phyloP scores from a whole-genome alignment of 1,140 invertebrate species.

The Pseudomyrmex cubaensis region DNA sequence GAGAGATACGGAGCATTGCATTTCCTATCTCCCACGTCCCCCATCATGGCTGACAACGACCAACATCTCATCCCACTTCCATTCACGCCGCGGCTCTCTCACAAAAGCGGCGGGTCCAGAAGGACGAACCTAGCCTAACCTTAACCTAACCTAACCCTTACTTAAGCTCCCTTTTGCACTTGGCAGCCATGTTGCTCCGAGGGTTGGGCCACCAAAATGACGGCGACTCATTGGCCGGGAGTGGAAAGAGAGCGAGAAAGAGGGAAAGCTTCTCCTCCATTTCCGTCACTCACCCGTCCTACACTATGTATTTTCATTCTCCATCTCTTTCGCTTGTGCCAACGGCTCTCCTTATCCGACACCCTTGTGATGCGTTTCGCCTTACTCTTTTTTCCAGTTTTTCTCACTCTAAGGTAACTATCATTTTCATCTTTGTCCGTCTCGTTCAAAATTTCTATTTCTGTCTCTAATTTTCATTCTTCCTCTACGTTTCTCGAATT shows the following conservation, averaged over 20 bases:
- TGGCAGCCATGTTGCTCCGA: slow-evolving; percentile 83
- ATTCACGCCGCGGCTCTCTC: slow-evolving; percentile 35
- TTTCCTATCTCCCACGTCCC: slow-evolving; percentile 78
- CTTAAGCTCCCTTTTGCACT: slow-evolving; percentile 81
- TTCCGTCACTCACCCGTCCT: slow-evolving; percentile 30
- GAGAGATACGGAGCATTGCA: slow-evolving; percentile 72
- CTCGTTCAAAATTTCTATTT: slow-evolving; percentile 57
- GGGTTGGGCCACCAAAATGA: slow-evolving; percentile 84
- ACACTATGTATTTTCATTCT: slow-evolving; percentile 36
- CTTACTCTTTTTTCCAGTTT: neutral
- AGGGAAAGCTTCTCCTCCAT: slow-evolving; percentile 23
- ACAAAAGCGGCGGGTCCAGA: slow-evolving; percentile 72
- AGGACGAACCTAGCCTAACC: slow-evolving; percentile 77
- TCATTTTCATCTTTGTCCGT: slow-evolving; percentile 14
- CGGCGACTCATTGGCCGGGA: slow-evolving; percentile 82
- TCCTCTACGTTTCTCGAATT: slow-evolving; percentile 7
- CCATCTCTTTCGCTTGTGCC: slow-evolving; percentile 45
- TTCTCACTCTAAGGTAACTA: neutral
- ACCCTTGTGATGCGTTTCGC: slow-evolving; percentile 21
- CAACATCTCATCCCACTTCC: slow-evolving; percentile 71
- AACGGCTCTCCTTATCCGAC: slow-evolving; percentile 26
- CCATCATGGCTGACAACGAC: slow-evolving; percentile 82
- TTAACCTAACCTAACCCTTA: slow-evolving; percentile 77
- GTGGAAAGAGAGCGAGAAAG: slow-evolving; percentile 46
- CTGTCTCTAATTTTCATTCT: slow-evolving; percentile 46